A percentile compares a stretch with the other conserved stretches of the same genome.
Conservation (phyloP, 2,113 vertebrate species). For the Cichladusa arquata region DNA sequence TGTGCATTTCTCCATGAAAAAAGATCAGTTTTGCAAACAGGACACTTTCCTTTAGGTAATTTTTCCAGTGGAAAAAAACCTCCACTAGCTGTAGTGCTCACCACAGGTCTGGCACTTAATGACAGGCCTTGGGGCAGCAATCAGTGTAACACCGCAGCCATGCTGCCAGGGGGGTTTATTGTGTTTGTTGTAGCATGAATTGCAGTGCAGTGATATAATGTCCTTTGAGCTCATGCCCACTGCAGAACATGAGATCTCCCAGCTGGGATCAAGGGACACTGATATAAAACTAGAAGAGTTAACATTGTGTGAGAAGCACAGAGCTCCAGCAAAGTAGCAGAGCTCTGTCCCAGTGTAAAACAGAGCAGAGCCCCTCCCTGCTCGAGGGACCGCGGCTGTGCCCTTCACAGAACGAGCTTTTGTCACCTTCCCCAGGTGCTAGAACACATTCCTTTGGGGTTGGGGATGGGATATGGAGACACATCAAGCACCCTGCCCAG, state of each 20-base stretch:
- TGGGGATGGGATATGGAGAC: not conserved
- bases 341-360: not conserved
- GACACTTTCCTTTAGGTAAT: not conserved
- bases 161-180: not conserved
- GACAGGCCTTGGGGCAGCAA: not conserved
- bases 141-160: not conserved
- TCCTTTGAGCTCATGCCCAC: not conserved
- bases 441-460: not conserved
- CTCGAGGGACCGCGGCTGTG: not conserved
- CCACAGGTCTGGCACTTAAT: not conserved
- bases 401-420: not conserved
- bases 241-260: not conserved
- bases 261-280: not conserved
- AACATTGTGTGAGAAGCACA: not conserved
- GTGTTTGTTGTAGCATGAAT: not conserved
- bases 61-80: constrained; percentile 2
- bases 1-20: not conserved
- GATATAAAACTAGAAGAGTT: not conserved
- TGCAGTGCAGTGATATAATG: not conserved
- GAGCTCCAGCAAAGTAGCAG: not conserved
- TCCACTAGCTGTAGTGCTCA: not conserved
- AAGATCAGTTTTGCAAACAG: not conserved
- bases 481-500: not conserved
- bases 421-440: not conserved
- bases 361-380: not conserved